A percentile compares a stretch with the other conserved stretches of the same genome.
Conservation (phyloP, 2,797 vertebrate species). For the Cynopterus sphinx region DNA sequence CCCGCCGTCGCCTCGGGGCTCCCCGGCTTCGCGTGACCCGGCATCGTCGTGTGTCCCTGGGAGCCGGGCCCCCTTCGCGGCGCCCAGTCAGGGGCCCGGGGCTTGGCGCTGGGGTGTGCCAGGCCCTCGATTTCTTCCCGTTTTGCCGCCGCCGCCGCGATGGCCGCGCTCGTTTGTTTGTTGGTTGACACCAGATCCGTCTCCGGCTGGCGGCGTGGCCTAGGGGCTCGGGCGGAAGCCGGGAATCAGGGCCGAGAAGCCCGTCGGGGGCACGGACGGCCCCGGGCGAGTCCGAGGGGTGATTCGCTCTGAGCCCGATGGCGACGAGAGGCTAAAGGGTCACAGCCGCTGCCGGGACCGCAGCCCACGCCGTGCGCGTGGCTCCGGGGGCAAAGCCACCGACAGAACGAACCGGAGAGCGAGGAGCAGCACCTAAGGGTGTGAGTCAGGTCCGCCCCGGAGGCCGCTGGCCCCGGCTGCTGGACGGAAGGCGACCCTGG, state of each 20-base stretch:
- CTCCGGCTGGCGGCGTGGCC: neutral
- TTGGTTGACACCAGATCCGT: neutral
- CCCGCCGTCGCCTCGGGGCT: too few species aligned
- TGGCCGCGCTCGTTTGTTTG: neutral
- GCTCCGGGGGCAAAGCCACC: neutral
- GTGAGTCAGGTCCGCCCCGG: neutral
- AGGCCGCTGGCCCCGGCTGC: neutral
- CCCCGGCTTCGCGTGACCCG: neutral
- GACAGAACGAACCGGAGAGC: neutral
- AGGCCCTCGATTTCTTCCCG: neutral
- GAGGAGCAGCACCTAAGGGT: neutral
- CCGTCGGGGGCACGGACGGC: neutral
- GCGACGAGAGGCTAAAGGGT: conserved; percentile 11
- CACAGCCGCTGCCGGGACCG: neutral
- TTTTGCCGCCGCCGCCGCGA: neutral
- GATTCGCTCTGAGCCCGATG: conserved; percentile 35
- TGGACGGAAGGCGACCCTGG: rapidly evolving
- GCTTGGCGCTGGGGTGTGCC: neutral
- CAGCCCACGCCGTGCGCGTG: neutral
- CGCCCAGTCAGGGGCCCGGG: too few species aligned
- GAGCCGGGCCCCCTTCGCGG: neutral
- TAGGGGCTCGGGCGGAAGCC: neutral
- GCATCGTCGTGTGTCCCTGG: neutral
- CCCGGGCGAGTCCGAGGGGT: neutral
- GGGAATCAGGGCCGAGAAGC: neutral